Evolutionary conservation across 2,113 vertebrate species (phyloP), one percentile per base, ranked within the genome.

Genomic region (Alectura lathami): DNA sequence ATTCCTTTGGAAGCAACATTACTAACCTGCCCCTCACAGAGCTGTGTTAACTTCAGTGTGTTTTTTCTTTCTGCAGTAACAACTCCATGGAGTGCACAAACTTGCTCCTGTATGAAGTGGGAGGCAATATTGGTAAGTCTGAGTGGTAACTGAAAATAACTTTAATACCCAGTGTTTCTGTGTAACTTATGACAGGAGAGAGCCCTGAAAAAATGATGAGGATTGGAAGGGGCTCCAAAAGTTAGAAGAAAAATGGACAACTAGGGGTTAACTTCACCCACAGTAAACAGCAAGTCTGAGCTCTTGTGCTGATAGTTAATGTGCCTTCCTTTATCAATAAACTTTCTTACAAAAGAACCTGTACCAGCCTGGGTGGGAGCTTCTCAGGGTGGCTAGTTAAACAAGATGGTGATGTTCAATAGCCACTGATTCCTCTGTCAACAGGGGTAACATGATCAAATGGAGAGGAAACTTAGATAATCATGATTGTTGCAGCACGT

Each of bases 51-150:
- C 73, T 66, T 54, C 24, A 15, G 0, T 21, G 14, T 82, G 20
- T 4, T 68, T 75, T 63, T 67, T 80, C 56, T 57, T 93, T 66
- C 92, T 73, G 79, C 96, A 99, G 98, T 89, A 98, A 98, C 67
- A 98, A 97, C 70, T 96, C 98, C 2, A 22, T 68, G 10, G 95
- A 96, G 11, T 93, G 95, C 24, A 93, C 97, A 2, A 98, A 97
- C 92, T 94, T 98, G 34, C 96, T 98, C 73, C 90, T 99, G 18
- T 99, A 98, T 59, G 98, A 99, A 98, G 98, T 98, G 45, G 98
- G 98, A 80, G 98, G 99, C 29, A 99, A 98, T 66, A 99, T 99
- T 60, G 98, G 98, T 98, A 96, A 97, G 99, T 86, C 47, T n/a
- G 54, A 30, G 4, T 59, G 38, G 54, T 9, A 70, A 22, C 27